Base-by-base conservation (phyloP, 2,113 vertebrate species). In the Nerophis ophidion region DNA sequence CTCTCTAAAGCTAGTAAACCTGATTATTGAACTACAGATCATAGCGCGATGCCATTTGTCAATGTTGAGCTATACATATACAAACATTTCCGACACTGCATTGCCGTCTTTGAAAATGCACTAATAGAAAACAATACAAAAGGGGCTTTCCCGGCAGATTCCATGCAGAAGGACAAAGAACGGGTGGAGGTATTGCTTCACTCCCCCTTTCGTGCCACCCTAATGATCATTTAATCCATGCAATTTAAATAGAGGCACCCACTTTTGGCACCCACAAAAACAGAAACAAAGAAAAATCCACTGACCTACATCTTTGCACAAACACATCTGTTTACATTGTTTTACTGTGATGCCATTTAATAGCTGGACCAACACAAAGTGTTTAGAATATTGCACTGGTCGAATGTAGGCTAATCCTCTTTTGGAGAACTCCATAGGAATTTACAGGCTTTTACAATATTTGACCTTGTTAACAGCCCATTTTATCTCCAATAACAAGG, bases 341-440 rank as follows among this genome's bases (percentile, higher is more conserved):
- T 57, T 53, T 46, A 71, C 15, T 57, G 51, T 68, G 66, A 73
- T 54, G 46, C 51, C 45, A 63, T 62, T 44, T 63, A 72, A 63
- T 65, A 34, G 66, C 62, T 60, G 61, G 60, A 67, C 74, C 52
- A 36, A 84, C 19, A 36, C 72, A 55, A 74, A 62, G 47, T 55
- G 42, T 67, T 75, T 66, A 58, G 42, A 45, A 65, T 68, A 50
- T 63, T 56, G 64, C 65, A 15, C 26, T 48, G 46, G 35, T 33
- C 47, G 63, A 77, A 86, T 75, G 77, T 80, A 80, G 74, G 72
- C 78, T 83, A 86, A 85, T 86, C 86, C 68, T 79, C 82, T 79
- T 75, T 74, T 49, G 19, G 48, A 50, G 45, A 74, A 62, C 65
- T 77, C 63, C 38, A 79, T 47, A 75, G 68, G 80, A 84, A 80